Evolutionary conservation across 2,113 vertebrate genomes (phyloP), one percentile per base, ranked within the genome.

Genomic region (Haplochromis vanheusdeni): DNA sequence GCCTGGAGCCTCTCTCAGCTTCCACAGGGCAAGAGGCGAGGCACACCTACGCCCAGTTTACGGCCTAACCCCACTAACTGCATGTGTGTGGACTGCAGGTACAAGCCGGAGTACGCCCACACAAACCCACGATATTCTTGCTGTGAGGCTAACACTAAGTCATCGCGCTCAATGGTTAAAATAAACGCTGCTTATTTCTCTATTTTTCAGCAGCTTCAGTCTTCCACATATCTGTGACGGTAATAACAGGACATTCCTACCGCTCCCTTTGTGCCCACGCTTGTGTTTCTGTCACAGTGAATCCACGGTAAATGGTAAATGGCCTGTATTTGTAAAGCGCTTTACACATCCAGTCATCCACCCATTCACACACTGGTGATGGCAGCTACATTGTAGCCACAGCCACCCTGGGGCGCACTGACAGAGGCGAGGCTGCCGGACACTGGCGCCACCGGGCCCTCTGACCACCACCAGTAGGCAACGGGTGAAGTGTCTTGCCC

Each of bases 381-480:
- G 47, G 8, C 16, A 51, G 47, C 47, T 51, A 19, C 47, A 51
- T 3, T 5, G 45, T 47, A 47, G 45, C 45, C 45, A 47, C 45
- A 40, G 11, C 40, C 40, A 5, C 11, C 40, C 40, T 40, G 40
- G 40, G 40, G 11, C 11, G 6, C 31, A 31, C 31, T 31, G 40
- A 47, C 14, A 47, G 45, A 47, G 45, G 14, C 13, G 14, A 47
- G 45, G 45, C 45, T 16, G 45, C 45, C 1, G 45, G 14, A 47
- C 45, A 47, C 45, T 47, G 52, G 52, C 11, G 1, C 52, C 11
- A 55, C 0, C 4, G 0, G 21, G 0, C 52, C 21, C 52, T 55
- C 52, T 23, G 52, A 55, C 52, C 52, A 55, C 11, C 52, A 55
- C 21, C 21, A 26, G 26, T 1, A 26, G 26, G 26, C 26, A 26